phyloP scores from a whole-genome alignment of 1,140 invertebrate genomes.

The Platyscapa corneri region DNA sequence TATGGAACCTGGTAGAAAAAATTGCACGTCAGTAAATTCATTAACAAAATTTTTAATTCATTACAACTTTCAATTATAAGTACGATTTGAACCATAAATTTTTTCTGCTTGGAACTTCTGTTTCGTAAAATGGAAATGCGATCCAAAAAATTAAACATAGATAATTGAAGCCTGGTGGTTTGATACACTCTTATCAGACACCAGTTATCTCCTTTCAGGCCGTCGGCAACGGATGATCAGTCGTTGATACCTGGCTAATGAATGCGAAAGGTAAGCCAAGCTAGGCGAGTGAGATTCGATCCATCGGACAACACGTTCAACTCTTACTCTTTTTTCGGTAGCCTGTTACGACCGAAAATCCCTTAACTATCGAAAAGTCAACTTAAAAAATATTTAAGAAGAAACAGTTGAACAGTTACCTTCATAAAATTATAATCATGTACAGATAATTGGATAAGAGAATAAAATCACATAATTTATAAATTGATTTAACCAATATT shows the following conservation, averaged over 20 bases:
- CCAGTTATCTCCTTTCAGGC: conserved; percentile 81
- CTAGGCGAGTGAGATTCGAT: conserved; percentile 22
- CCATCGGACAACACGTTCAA: conserved; percentile 29
- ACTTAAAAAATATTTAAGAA: too few species aligned
- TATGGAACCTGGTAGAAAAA: not conserved
- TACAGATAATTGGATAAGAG: too few species aligned
- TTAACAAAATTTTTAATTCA: not conserved
- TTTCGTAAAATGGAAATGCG: not conserved
- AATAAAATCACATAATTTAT: too few species aligned
- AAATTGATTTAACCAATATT: too few species aligned
- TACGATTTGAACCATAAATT: not conserved
- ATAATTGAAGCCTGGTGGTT: conserved; percentile 74
- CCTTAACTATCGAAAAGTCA: not conserved
- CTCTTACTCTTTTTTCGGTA: conserved; percentile 11
- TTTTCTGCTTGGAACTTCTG: not conserved
- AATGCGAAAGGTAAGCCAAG: conserved; percentile 69
- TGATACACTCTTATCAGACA: conserved; percentile 79
- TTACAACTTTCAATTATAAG: too few species aligned
- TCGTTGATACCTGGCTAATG: conserved; percentile 67
- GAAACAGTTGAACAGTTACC: too few species aligned
- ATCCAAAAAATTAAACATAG: conserved; percentile 59
- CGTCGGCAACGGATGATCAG: conserved; percentile 67
- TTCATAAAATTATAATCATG: too few species aligned
- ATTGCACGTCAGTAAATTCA: not conserved
- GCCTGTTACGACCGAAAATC: not conserved